These are phyloP conservation scores for Botrylloides violaceus DNA, from an alignment of 23 tunicate genomes.

Conservation along the genomic window DNA sequence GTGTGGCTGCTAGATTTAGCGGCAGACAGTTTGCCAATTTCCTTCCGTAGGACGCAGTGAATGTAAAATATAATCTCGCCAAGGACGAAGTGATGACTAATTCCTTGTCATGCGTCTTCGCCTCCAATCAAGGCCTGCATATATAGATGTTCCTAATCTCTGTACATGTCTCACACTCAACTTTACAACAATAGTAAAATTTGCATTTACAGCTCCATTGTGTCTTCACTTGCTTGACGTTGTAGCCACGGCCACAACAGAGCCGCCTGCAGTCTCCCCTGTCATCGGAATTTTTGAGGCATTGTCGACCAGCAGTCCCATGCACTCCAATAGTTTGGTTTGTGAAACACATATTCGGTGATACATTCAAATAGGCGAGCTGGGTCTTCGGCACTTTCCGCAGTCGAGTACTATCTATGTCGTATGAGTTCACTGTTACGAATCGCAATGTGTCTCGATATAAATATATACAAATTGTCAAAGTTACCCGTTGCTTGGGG, in stretches of 20 bases:
- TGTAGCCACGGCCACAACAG: conserved; percentile 41
- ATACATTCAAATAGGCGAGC: conserved; percentile 17
- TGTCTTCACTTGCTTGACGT: background rate
- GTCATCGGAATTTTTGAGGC: conserved; percentile 26
- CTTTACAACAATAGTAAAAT: conserved; percentile 14
- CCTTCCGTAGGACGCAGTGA: too few relatives aligned
- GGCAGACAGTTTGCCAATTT: too few relatives aligned
- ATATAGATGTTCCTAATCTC: conserved; percentile 9
- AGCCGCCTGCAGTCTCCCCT: conserved; percentile 27
- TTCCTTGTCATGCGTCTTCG: too few relatives aligned
- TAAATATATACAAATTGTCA: too few relatives aligned
- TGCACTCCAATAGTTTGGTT: conserved; percentile 12
- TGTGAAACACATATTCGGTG: conserved; percentile 35
- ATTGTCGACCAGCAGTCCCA: conserved; percentile 36
- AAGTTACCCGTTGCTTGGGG: too few relatives aligned
- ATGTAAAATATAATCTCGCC: too few relatives aligned
- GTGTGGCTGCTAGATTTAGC: too few relatives aligned
- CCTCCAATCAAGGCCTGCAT: background rate
- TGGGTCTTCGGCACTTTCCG: conserved; percentile 36
- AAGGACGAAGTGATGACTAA: too few relatives aligned
- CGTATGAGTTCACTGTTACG: conserved; percentile 37
- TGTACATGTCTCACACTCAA: conserved; percentile 12
- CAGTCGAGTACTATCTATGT: conserved; percentile 30
- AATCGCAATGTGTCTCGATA: conserved; percentile 7
- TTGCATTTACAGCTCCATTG: conserved; percentile 21